These are phyloP conservation scores for Dissostichus mawsoni DNA, from an alignment of 2,113 vertebrate genomes.

Conservation along the genomic window DNA sequence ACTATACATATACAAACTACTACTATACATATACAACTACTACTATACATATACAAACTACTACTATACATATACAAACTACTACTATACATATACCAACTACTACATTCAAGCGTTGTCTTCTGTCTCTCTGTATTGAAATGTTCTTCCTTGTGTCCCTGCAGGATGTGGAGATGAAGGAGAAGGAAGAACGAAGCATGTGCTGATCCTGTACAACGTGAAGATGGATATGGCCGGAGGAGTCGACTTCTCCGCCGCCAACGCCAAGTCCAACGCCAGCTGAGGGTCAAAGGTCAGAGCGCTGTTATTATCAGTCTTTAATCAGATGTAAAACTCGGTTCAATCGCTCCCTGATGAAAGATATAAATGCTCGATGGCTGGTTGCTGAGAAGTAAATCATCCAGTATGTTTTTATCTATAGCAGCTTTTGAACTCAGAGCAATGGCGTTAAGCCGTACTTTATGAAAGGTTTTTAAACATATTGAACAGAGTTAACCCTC, in stretches of 20 bases:
- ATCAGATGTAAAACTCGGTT: neutral
- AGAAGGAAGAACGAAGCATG: slow-evolving; percentile 93
- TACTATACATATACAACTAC: no score
- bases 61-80: neutral
- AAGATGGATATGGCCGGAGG: slow-evolving; percentile 91
- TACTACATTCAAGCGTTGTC: neutral
- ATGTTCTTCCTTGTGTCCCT: neutral
- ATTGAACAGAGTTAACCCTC: no score
- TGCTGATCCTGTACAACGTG: slow-evolving; percentile 94
- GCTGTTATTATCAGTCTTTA: neutral
- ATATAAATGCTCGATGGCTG: no score
- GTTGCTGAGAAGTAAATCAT: no score
- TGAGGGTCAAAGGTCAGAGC: slow-evolving; percentile 92
- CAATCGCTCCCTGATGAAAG: no score
- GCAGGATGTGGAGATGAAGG: slow-evolving; percentile 97
- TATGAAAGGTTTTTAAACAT: no score
- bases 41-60: neutral
- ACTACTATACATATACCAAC: neutral
- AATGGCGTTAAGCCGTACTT: no score
- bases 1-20: no score
- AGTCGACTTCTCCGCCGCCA: slow-evolving; percentile 96
- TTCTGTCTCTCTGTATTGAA: no score
- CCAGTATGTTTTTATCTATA: no score
- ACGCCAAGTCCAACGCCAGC: slow-evolving; percentile 95
- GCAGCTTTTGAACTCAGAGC: no score